Evolutionary conservation across 1,140 invertebrate genomes (phyloP).

Genomic region (Ceratina australensis): DNA sequence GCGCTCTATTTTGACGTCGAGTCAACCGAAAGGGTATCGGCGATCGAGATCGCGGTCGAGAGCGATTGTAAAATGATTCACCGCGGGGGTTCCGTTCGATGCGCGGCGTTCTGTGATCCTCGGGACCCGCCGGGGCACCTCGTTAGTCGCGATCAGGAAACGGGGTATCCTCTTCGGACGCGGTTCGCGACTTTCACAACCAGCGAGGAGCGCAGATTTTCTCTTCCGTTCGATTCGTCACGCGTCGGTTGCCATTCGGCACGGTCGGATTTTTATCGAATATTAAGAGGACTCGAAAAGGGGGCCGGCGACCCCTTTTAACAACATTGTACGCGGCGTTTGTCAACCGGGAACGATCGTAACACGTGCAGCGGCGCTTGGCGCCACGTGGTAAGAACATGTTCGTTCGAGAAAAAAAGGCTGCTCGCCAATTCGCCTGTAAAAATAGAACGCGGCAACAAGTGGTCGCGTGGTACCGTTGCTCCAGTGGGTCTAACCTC

Average conservation of each 20-base stretch:
- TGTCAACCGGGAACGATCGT: slow-evolving; percentile 38
- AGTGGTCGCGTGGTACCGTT: slow-evolving; percentile 53
- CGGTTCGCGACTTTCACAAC: slow-evolving; percentile 26
- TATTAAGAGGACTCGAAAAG: not conserved
- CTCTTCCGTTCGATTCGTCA: not conserved
- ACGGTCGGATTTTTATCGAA: not conserved
- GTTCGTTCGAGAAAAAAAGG: slow-evolving; percentile 35
- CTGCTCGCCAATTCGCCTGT: slow-evolving; percentile 37
- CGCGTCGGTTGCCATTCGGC: slow-evolving; percentile 15
- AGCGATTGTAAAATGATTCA: slow-evolving; percentile 66
- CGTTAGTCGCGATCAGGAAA: slow-evolving; percentile 68
- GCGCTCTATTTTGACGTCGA: slow-evolving; percentile 27
- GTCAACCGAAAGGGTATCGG: slow-evolving; percentile 35
- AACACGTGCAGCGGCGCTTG: slow-evolving; percentile 58
- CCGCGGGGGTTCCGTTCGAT: slow-evolving; percentile 64
- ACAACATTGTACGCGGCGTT: not conserved
- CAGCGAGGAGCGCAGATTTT: too few species aligned
- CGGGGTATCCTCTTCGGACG: slow-evolving; percentile 47
- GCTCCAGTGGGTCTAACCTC: not conserved
- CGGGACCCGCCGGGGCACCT: slow-evolving; percentile 61
- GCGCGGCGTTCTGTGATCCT: slow-evolving; percentile 58
- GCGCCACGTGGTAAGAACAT: slow-evolving; percentile 58
- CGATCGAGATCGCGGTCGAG: slow-evolving; percentile 57
- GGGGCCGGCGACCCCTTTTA: not conserved
- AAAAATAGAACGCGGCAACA: slow-evolving; percentile 57